Conservation (phyloP, 2,113 vertebrate species). For the Bettongia penicillata region DNA sequence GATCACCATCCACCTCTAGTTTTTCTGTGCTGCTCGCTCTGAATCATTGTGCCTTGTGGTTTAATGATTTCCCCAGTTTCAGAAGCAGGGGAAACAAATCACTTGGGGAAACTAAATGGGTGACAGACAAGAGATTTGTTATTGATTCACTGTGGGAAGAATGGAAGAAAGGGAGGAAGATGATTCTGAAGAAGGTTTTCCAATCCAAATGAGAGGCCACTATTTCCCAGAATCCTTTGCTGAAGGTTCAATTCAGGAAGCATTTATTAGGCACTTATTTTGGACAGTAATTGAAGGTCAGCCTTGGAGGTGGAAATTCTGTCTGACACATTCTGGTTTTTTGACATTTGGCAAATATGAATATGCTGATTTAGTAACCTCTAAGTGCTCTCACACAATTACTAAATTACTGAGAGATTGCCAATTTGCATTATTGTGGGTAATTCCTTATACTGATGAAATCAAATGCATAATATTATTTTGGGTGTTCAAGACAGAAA, state of each 20-base stretch:
- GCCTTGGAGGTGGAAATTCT: neutral
- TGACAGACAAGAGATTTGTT: neutral
- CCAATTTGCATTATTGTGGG: neutral
- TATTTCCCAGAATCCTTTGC: neutral
- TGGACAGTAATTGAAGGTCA: neutral
- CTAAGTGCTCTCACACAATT: neutral
- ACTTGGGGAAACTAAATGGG: neutral
- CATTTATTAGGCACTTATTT: neutral
- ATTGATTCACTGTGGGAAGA: neutral
- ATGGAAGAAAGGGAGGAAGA: neutral
- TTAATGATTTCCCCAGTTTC: slow-evolving; percentile 21
- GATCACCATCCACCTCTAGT: neutral
- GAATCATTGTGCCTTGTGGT: slow-evolving; percentile 3
- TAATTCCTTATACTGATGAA: neutral
- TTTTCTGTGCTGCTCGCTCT: neutral
- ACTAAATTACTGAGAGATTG: neutral
- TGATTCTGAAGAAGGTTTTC: neutral
- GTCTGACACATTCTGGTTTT: neutral
- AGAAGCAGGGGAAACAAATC: slow-evolving; percentile 42
- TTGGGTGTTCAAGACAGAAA: neutral
- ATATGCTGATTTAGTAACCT: neutral
- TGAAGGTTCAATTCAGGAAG: neutral
- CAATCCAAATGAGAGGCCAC: neutral
- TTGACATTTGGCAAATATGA: neutral
- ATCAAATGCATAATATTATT: neutral